Percentiles rank a stretch among this genome's conserved stretches.
These are phyloP conservation scores for Remorina albescens DNA, from an alignment of 2,797 vertebrate genomes.

Conservation along the genomic window DNA sequence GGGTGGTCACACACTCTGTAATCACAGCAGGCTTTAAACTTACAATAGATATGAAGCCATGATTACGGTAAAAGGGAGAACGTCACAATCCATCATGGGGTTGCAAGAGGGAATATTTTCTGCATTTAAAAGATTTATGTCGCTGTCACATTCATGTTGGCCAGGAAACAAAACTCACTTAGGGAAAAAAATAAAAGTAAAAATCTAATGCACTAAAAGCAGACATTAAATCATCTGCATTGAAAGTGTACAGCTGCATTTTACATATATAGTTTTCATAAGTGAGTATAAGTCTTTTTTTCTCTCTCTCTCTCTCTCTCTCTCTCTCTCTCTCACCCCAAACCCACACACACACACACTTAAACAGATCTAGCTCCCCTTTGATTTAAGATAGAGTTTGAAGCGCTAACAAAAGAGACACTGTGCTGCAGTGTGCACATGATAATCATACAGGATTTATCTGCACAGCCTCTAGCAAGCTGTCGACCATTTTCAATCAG, in stretches of 20 bases:
- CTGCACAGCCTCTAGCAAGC: constrained; percentile 54
- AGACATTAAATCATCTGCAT: too few species aligned
- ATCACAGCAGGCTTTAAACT: constrained; percentile 56
- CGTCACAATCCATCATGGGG: neutral
- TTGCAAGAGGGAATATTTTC: neutral
- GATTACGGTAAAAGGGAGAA: constrained; percentile 38
- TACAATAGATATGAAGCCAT: constrained; percentile 34
- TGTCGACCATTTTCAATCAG: constrained; percentile 11
- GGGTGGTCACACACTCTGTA: constrained; percentile 64
- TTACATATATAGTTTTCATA: constrained; percentile 2
- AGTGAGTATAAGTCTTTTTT: neutral
- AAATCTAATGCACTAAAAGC: neutral
- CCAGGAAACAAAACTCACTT: neutral
- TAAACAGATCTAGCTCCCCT: constrained; percentile 14
- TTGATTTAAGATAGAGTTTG: constrained; percentile 45
- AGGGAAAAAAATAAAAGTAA: neutral
- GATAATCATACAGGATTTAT: constrained; percentile 73
- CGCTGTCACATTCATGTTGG: neutral
- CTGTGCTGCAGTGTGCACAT: constrained; percentile 75
- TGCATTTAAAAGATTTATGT: neutral
- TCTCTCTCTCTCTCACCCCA: too few species aligned
- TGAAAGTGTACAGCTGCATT: too few species aligned
- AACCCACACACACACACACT: constrained; percentile 27
- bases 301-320: constrained; percentile 14
- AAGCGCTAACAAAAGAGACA: constrained; percentile 68